phyloP scores from a whole-genome alignment of 2,797 vertebrate genomes.

The Eospalax fontanierii region DNA sequence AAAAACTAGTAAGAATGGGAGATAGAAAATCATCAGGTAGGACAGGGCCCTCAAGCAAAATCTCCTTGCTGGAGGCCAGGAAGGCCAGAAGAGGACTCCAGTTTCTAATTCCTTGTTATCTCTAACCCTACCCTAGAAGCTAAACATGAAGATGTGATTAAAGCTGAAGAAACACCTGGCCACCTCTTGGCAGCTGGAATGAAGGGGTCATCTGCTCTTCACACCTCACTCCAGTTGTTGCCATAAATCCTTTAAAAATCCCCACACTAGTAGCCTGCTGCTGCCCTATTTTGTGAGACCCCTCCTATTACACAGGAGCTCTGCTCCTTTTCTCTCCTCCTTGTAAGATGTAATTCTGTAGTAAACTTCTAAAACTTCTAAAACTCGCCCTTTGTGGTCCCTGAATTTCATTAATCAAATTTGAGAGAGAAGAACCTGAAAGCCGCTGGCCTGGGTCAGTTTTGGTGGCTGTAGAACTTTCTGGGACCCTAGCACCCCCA shows the following conservation, averaged over 20 bases:
- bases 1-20: background rate
- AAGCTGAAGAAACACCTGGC: background rate
- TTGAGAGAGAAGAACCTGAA: background rate
- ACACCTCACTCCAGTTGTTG: background rate
- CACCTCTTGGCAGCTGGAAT: fast-evolving
- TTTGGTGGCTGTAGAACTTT: background rate
- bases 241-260: background rate
- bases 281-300: background rate
- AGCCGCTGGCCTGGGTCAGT: background rate
- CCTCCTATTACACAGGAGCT: background rate
- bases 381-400: background rate
- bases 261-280: background rate
- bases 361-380: background rate
- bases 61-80: background rate
- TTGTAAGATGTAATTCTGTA: background rate
- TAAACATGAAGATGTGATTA: background rate
- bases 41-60: background rate
- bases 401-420: background rate
- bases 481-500: background rate
- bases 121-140: background rate
- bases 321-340: background rate
- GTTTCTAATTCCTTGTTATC: background rate
- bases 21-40: background rate
- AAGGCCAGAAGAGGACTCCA: too few species aligned
- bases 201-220: background rate